A percentile compares a stretch with the other conserved stretches of the same genome.
Conservation (phyloP, 2,797 vertebrate genomes). For the Alauda arvensis region DNA sequence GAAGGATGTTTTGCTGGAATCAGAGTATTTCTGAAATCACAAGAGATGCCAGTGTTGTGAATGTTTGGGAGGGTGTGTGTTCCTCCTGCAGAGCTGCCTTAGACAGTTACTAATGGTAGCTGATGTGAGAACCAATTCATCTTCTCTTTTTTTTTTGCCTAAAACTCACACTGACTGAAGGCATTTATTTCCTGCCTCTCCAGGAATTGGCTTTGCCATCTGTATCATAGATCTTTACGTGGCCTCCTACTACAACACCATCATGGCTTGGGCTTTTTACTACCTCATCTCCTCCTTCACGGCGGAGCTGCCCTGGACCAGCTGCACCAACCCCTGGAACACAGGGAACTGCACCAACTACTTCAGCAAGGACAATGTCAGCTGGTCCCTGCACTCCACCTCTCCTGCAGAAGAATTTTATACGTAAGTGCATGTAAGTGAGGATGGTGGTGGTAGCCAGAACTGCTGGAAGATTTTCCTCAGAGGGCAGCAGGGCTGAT, state of each 20-base stretch:
- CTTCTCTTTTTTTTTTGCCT: not conserved
- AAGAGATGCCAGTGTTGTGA: not conserved
- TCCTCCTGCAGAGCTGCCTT: not conserved
- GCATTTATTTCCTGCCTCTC: not conserved
- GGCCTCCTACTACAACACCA: constrained; percentile 98
- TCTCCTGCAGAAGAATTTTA: constrained; percentile 98
- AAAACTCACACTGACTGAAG: not conserved
- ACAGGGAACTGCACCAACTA: constrained; percentile 90
- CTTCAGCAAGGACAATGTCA: constrained; percentile 83
- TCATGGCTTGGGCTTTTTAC: constrained; percentile 98
- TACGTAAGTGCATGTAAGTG: constrained; percentile 92
- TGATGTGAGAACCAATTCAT: not conserved
- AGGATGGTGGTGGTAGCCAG: constrained; percentile 20
- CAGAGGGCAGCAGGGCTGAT: not conserved
- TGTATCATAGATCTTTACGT: constrained; percentile 94
- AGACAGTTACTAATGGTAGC: not conserved
- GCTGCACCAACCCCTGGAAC: constrained; percentile 92
- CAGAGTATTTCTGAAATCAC: not conserved
- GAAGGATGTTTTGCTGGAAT: not conserved
- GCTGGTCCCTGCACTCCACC: constrained; percentile 85
- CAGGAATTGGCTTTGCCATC: constrained; percentile 96
- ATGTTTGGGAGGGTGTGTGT: not conserved
- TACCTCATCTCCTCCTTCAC: constrained; percentile 93
- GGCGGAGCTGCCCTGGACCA: constrained; percentile 89
- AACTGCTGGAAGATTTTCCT: not conserved